A percentile compares a stretch with the other conserved stretches of the same genome.
Evolutionary conservation across 2,888 invertebrate genomes (phyloP).

Genomic region (Oscheius sp.): DNA sequence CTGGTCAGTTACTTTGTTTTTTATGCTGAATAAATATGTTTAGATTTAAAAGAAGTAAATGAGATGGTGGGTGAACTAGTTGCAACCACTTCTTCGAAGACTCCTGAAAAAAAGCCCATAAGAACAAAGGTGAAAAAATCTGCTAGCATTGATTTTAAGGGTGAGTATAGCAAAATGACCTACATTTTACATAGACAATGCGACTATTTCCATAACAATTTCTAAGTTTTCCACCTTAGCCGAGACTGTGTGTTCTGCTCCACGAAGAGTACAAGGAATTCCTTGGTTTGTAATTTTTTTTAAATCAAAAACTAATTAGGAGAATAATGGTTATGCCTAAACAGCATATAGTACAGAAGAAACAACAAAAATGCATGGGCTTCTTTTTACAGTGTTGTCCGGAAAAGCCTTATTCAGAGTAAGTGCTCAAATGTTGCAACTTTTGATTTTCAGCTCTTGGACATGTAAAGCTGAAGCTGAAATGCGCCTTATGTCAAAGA

Average conservation of each 20-base stretch:
- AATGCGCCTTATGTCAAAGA: slow-evolving; percentile 86
- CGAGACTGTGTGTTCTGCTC: slow-evolving; percentile 83
- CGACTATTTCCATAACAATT: slow-evolving; percentile 88
- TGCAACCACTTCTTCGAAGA: slow-evolving; percentile 1
- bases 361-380: slow-evolving; percentile 72
- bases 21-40: too few relatives aligned
- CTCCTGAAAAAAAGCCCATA: background rate
- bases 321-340: slow-evolving; percentile 71
- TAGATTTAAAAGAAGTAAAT: too few relatives aligned
- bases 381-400: slow-evolving; percentile 90
- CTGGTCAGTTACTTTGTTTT: too few relatives aligned
- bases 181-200: too few relatives aligned
- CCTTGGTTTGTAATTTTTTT: slow-evolving; percentile 80
- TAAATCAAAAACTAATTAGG: slow-evolving; percentile 42
- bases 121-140: too few relatives aligned
- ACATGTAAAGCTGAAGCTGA: slow-evolving; percentile 96
- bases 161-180: too few relatives aligned
- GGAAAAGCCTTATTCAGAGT: slow-evolving; percentile 87
- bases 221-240: slow-evolving; percentile 88
- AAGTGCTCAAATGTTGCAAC: slow-evolving; percentile 43
- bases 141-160: too few relatives aligned
- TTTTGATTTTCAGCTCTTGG: slow-evolving; percentile 79
- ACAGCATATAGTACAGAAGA: slow-evolving; percentile 70
- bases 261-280: slow-evolving; percentile 91
- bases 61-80: too few relatives aligned